Percentiles rank a stretch among this genome's conserved stretches.
Conservation (phyloP, 2,113 vertebrate species). For the Hiodon alosoides region DNA sequence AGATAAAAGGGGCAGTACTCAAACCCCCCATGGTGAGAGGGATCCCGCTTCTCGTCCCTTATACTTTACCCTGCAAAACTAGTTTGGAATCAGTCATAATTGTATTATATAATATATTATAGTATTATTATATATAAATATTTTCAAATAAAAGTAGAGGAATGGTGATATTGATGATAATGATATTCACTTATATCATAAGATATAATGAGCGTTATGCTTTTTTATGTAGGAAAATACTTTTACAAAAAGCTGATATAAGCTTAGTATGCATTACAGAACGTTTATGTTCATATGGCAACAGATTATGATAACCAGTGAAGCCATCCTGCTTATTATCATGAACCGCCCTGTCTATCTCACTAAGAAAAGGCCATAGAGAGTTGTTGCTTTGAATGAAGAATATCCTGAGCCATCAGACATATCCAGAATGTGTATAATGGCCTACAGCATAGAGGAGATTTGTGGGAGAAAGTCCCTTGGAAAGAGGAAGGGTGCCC, state of each 20-base stretch:
- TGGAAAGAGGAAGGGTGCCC: conserved; percentile 8
- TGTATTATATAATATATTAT: no score
- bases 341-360: no score
- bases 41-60: background rate
- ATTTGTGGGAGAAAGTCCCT: background rate
- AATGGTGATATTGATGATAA: background rate
- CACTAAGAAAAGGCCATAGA: no score
- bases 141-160: no score
- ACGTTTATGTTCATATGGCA: background rate
- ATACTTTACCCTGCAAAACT: background rate
- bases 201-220: no score
- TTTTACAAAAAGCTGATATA: background rate
- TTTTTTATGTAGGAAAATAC: background rate
- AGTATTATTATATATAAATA: no score
- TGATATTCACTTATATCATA: background rate
- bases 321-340: background rate
- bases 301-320: background rate
- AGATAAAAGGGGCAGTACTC: background rate
- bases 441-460: background rate
- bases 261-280: background rate
- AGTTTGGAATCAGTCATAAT: no score
- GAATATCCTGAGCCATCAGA: no score
- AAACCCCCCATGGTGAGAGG: conserved; percentile 11
- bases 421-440: background rate
- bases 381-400: no score